Evolutionary conservation across 2,113 vertebrate genomes (phyloP).

Genomic region (Natator depressus): DNA sequence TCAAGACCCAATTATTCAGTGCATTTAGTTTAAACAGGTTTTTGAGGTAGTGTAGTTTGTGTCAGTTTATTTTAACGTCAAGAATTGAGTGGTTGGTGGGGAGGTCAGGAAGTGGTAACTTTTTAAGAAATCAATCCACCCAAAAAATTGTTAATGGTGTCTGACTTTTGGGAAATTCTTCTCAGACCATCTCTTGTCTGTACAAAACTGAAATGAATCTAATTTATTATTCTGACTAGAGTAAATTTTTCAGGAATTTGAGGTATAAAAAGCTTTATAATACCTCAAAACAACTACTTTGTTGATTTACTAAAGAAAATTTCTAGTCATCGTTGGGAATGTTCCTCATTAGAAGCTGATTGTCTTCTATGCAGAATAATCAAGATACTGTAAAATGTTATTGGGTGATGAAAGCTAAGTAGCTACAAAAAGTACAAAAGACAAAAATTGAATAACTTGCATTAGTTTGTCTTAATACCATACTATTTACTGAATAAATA

Average conservation of each 20-base stretch:
- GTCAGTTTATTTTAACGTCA: background rate
- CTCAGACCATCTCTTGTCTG: background rate
- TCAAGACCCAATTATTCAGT: background rate
- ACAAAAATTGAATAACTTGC: background rate
- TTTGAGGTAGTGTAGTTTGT: background rate
- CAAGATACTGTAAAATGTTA: background rate
- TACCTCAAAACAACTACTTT: background rate
- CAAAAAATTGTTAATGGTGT: background rate
- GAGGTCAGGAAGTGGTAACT: background rate
- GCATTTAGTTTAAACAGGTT: background rate
- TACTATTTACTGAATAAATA: background rate
- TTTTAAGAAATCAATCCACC: background rate
- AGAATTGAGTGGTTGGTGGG: background rate
- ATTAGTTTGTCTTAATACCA: background rate
- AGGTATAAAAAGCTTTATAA: background rate
- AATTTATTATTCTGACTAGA: background rate
- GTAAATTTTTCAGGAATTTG: background rate
- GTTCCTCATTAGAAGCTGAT: background rate
- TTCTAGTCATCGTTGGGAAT: background rate
- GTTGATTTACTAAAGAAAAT: background rate
- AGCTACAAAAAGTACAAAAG: background rate
- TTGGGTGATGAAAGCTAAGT: background rate
- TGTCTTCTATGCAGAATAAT: background rate
- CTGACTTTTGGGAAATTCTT: background rate
- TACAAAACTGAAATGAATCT: background rate